A percentile compares a stretch with the other conserved stretches of the same genome.
These are phyloP conservation scores for Myrmecophaga tridactyla DNA, from an alignment of 2,113 vertebrate species.

Conservation along the genomic window DNA sequence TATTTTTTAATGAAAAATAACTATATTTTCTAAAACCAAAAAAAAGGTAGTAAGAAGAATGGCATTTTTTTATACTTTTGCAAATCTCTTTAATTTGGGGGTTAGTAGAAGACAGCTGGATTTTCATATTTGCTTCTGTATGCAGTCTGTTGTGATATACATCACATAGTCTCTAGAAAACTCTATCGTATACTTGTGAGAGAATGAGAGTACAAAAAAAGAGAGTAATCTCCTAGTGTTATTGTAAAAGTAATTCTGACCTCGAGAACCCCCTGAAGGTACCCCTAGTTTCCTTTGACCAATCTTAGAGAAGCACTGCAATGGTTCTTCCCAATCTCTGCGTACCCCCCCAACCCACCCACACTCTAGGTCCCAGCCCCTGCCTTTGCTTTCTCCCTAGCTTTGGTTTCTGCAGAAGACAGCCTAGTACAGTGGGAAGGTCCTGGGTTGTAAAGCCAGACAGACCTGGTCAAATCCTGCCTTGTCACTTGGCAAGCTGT, in stretches of 20 bases:
- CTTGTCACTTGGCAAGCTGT: neutral
- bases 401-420: neutral
- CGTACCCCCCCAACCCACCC: neutral
- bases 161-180: neutral
- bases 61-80: neutral
- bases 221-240: neutral
- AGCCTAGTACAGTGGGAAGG: neutral
- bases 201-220: neutral
- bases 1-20: conserved; percentile 53
- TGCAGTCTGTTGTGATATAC: neutral
- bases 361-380: neutral
- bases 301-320: neutral
- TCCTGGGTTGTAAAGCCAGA: neutral
- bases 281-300: too few species aligned
- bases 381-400: neutral
- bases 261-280: neutral
- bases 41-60: neutral
- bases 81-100: conserved; percentile 26
- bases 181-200: neutral
- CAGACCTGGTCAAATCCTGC: neutral
- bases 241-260: neutral
- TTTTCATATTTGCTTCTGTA: neutral
- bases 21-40: conserved; percentile 53
- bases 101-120: conserved; percentile 8
- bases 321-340: neutral